phyloP scores from a whole-genome alignment of 2,888 invertebrate genomes.

The Ctenicera cuprea region DNA sequence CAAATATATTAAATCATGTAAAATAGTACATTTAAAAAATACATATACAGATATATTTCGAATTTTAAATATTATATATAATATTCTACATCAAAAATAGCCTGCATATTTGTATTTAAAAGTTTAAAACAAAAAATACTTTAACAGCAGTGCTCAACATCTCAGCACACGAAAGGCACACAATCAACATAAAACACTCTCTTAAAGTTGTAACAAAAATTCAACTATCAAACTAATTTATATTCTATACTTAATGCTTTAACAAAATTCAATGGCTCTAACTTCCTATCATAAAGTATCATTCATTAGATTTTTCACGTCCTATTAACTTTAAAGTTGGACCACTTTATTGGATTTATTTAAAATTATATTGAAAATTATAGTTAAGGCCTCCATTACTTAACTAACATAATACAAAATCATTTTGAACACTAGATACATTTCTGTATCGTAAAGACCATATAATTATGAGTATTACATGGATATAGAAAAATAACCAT shows the following conservation, averaged over 20 bases:
- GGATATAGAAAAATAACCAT: not conserved
- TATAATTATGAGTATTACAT: not conserved
- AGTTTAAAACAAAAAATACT: conserved; percentile 29
- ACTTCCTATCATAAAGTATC: not conserved
- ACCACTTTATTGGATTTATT: conserved; percentile 27
- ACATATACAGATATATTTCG: conserved; percentile 30
- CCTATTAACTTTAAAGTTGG: conserved; percentile 26
- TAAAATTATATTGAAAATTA: conserved; percentile 23
- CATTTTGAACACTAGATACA: not conserved
- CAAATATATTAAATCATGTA: conserved; percentile 44
- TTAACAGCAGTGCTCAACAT: conserved; percentile 39
- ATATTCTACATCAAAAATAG: conserved; percentile 42
- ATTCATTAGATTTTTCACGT: not conserved
- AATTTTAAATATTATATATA: conserved; percentile 33
- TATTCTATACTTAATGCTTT: no score
- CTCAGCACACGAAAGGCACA: conserved; percentile 48
- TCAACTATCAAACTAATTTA: conserved; percentile 7
- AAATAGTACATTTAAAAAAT: conserved; percentile 42
- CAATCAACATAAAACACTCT: conserved; percentile 39
- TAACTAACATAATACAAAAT: conserved; percentile 15
- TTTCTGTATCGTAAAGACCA: not conserved
- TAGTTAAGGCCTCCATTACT: conserved; percentile 30
- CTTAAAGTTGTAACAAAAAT: conserved; percentile 17
- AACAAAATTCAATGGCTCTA: conserved; percentile 4
- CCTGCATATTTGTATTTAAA: conserved; percentile 18